Conservation (phyloP, 2,113 vertebrate genomes). For the Gavialis gangeticus region DNA sequence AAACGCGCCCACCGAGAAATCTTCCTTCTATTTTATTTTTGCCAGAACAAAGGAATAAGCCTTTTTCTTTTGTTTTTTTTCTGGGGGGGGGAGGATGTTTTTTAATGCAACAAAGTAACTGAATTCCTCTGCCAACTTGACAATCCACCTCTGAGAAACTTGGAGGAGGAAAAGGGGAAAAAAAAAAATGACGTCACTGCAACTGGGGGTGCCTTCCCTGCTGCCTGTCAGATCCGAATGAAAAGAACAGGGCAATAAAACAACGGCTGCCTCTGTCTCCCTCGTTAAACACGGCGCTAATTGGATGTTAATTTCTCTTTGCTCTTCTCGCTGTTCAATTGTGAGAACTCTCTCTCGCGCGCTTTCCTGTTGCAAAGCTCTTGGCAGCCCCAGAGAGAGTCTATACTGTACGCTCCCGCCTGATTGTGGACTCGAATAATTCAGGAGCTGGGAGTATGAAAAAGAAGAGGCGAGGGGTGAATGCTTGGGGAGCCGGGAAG, state of each 20-base stretch:
- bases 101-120: not conserved
- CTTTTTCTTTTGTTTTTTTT: not conserved
- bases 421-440: constrained; percentile 71
- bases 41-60: constrained; percentile 55
- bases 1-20: not conserved
- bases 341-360: constrained; percentile 60
- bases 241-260: constrained; percentile 79
- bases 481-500: constrained; percentile 35
- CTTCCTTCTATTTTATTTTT: not conserved
- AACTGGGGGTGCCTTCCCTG: constrained; percentile 74
- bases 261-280: constrained; percentile 78
- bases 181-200: constrained; percentile 58
- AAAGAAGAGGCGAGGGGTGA: constrained; percentile 46
- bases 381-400: constrained; percentile 66
- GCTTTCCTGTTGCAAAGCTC: constrained; percentile 65
- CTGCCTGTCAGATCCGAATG: constrained; percentile 77
- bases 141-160: constrained; percentile 18
- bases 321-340: constrained; percentile 78
- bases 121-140: not conserved
- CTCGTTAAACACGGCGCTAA: constrained; percentile 77
- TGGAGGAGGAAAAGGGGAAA: constrained; percentile 26
- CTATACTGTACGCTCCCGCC: constrained; percentile 62
- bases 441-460: constrained; percentile 71
- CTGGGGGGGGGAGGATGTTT: not conserved
- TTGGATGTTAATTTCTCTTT: constrained; percentile 80